Conservation (phyloP, 2,888 invertebrate genomes). For the Leptinotarsa rubiginosa region DNA sequence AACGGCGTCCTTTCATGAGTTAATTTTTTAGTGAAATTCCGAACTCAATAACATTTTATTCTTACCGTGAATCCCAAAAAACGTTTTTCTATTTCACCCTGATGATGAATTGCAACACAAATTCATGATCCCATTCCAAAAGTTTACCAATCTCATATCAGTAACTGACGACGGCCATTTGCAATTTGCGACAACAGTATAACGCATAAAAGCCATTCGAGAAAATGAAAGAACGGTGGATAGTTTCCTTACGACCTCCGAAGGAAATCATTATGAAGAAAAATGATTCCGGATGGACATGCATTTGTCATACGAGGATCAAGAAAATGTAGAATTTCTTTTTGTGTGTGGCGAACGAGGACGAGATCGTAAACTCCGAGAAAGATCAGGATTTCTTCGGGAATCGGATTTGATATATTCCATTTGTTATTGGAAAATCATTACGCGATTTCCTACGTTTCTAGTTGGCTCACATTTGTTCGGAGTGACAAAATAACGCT, state of each 20-base stretch:
- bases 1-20: no score
- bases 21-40: no score
- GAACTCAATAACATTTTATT: no score
- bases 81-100: neutral
- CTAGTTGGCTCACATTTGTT: slow-evolving; percentile 28
- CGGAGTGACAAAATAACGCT: slow-evolving; percentile 15
- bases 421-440: slow-evolving; percentile 39
- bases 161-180: slow-evolving; percentile 32
- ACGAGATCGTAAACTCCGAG: slow-evolving; percentile 35
- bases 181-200: slow-evolving; percentile 37
- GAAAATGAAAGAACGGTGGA: slow-evolving; percentile 33
- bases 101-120: neutral
- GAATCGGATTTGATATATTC: slow-evolving; percentile 29
- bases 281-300: slow-evolving; percentile 37
- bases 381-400: slow-evolving; percentile 32
- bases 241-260: slow-evolving; percentile 30
- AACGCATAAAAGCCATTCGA: slow-evolving; percentile 30
- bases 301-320: slow-evolving; percentile 42
- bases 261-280: slow-evolving; percentile 42
- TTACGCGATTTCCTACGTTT: slow-evolving; percentile 32
- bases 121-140: slow-evolving; percentile 1
- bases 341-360: slow-evolving; percentile 32
- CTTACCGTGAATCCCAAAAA: neutral
- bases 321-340: slow-evolving; percentile 40
- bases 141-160: slow-evolving; percentile 31